Percentiles rank a stretch among this genome's conserved stretches.
Evolutionary conservation across 2,888 invertebrate species (phyloP).

Genomic region (Sphecodes monilicornis): DNA sequence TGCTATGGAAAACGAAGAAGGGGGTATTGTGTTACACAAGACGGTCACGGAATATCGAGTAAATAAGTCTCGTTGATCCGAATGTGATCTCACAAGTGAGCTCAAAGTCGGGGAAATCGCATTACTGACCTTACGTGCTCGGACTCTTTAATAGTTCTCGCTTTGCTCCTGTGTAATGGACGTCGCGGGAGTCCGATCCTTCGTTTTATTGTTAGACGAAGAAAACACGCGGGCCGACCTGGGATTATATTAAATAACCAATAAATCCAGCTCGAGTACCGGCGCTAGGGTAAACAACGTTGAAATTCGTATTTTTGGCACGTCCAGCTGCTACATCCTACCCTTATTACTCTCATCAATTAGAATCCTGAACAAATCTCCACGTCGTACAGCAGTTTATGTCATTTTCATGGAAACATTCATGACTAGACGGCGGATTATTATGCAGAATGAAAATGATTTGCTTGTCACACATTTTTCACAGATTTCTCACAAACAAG

Average conservation of each 20-base stretch:
- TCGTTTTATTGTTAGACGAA: neutral
- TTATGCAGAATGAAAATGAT: neutral
- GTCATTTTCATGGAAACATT: neutral
- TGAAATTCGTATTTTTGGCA: neutral
- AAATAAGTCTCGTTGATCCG: conserved; percentile 50
- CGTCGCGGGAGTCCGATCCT: conserved; percentile 33
- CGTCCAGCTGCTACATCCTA: neutral
- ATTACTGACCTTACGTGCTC: conserved; percentile 41
- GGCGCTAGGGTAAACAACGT: neutral
- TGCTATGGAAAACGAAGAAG: neutral
- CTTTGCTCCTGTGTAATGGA: conserved; percentile 18
- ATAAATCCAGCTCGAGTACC: neutral
- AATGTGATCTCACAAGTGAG: conserved; percentile 41
- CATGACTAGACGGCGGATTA: neutral
- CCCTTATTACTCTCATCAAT: neutral
- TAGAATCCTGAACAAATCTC: neutral
- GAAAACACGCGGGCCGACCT: neutral
- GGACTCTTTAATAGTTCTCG: conserved; percentile 45
- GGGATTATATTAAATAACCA: neutral
- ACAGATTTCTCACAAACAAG: too few species aligned
- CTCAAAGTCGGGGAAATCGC: conserved; percentile 57
- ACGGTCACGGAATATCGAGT: conserved; percentile 31
- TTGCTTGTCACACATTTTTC: too few species aligned
- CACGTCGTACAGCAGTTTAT: neutral
- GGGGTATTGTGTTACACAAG: conserved; percentile 39